phyloP scores from a whole-genome alignment of 1,140 invertebrate genomes.

The Drosophila hydei region DNA sequence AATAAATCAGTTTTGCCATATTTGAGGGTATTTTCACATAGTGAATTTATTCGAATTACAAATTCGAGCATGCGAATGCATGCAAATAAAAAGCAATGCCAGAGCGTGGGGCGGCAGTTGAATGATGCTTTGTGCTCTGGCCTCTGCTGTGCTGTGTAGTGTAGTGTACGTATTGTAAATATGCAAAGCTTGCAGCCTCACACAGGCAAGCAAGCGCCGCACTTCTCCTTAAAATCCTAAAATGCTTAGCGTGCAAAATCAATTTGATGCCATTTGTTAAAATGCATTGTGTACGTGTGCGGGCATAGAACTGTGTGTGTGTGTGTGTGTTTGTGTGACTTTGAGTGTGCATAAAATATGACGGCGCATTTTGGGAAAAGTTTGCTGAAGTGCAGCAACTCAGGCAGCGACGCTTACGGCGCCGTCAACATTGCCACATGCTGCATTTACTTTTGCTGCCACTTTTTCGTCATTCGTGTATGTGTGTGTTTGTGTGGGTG shows the following conservation, averaged over 20 bases:
- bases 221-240: conserved; percentile 54
- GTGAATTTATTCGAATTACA: not conserved
- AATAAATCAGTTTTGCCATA: not conserved
- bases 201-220: conserved; percentile 1
- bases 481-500: conserved; percentile 17
- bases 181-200: conserved; percentile 44
- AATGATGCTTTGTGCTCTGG: conserved; percentile 1
- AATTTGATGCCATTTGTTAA: conserved; percentile 77
- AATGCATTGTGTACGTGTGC: conserved; percentile 49
- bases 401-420: conserved; percentile 23
- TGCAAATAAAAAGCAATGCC: conserved; percentile 5
- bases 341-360: conserved; percentile 58
- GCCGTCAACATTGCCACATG: conserved; percentile 33
- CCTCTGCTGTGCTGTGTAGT: not conserved
- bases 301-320: conserved; percentile 28
- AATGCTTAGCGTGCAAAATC: conserved; percentile 74
- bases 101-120: conserved; percentile 5
- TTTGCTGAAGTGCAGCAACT: conserved; percentile 30
- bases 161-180: conserved; percentile 41
- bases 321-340: conserved; percentile 19
- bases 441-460: conserved; percentile 36
- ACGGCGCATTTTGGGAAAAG: conserved; percentile 46
- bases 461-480: conserved; percentile 46
- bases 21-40: not conserved
- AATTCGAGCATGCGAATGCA: not conserved